Conservation (phyloP, 2,797 vertebrate genomes). For the Crossoptilon crossoptilon region DNA sequence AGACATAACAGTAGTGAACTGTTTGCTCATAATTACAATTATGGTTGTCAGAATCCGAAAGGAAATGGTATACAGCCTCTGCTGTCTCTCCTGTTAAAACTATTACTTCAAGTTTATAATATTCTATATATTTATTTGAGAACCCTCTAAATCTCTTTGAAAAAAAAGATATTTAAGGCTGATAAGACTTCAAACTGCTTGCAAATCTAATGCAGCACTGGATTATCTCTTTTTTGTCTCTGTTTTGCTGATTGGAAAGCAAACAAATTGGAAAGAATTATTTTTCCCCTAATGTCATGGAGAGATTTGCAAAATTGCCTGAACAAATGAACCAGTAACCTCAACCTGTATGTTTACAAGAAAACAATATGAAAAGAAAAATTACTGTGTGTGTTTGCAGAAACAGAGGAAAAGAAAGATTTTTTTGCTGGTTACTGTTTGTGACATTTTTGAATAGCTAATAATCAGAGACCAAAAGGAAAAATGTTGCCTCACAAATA, state of each 20-base stretch:
- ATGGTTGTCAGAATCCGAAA: constrained; percentile 34
- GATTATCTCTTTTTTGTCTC: constrained; percentile 53
- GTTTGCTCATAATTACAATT: constrained; percentile 24
- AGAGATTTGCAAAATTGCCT: constrained; percentile 50
- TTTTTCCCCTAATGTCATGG: constrained; percentile 50
- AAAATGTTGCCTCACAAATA: constrained; percentile 9
- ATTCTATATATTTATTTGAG: background rate
- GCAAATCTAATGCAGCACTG: constrained; percentile 36
- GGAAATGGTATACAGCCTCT: background rate
- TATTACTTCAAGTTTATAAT: constrained; percentile 11
- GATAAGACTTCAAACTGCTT: constrained; percentile 43
- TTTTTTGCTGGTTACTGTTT: background rate
- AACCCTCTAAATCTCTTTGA: constrained; percentile 3
- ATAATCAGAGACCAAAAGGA: background rate
- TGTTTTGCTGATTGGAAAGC: constrained; percentile 53
- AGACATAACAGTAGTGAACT: constrained; percentile 4
- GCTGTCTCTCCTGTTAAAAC: background rate
- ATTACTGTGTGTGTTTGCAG: background rate
- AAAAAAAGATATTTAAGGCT: background rate
- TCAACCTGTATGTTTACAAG: background rate
- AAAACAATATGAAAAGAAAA: background rate
- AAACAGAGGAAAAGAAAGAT: background rate
- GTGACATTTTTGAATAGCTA: background rate
- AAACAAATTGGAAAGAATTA: constrained; percentile 22
- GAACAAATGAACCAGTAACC: constrained; percentile 47